Evolutionary conservation across 2,113 vertebrate species (phyloP).

Genomic region (Glaucomys volans): DNA sequence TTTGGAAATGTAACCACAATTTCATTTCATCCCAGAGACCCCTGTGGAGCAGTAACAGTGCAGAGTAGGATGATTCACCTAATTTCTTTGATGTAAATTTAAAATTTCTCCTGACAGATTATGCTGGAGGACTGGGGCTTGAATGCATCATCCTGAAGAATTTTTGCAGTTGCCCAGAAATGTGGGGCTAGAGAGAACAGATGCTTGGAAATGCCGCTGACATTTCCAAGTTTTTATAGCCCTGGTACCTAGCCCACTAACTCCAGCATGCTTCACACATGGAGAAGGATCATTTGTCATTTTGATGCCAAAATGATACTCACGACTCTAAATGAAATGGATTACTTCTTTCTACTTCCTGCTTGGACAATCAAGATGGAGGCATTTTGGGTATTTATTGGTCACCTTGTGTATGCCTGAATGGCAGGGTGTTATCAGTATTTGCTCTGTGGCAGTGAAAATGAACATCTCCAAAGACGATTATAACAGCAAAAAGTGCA

Average conservation of each 20-base stretch:
- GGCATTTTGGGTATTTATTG: not conserved
- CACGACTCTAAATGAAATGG: slow-evolving; percentile 70
- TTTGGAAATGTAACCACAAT: slow-evolving; percentile 65
- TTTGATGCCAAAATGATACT: slow-evolving; percentile 71
- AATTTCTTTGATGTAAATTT: slow-evolving; percentile 79
- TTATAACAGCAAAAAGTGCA: not conserved
- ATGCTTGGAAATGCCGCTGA: slow-evolving; percentile 69
- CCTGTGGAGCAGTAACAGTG: slow-evolving; percentile 60
- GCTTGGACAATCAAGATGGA: slow-evolving; percentile 43
- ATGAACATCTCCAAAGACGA: not conserved
- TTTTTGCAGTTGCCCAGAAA: slow-evolving; percentile 78
- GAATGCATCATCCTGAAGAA: slow-evolving; percentile 74
- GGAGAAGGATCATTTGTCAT: slow-evolving; percentile 74
- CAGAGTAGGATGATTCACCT: slow-evolving; percentile 75
- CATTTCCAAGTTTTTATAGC: slow-evolving; percentile 69
- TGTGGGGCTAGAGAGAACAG: slow-evolving; percentile 74
- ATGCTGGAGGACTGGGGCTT: slow-evolving; percentile 64
- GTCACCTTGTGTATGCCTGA: not conserved
- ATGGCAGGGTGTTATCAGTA: not conserved
- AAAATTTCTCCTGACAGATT: slow-evolving; percentile 81
- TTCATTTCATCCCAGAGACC: slow-evolving; percentile 71
- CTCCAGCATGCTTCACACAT: slow-evolving; percentile 61
- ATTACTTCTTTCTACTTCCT: slow-evolving; percentile 59
- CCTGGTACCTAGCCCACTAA: slow-evolving; percentile 64
- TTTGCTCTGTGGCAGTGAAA: not conserved